Conservation (phyloP, 64 coral and sea anemone species). For the Pocillopora damicornis region DNA sequence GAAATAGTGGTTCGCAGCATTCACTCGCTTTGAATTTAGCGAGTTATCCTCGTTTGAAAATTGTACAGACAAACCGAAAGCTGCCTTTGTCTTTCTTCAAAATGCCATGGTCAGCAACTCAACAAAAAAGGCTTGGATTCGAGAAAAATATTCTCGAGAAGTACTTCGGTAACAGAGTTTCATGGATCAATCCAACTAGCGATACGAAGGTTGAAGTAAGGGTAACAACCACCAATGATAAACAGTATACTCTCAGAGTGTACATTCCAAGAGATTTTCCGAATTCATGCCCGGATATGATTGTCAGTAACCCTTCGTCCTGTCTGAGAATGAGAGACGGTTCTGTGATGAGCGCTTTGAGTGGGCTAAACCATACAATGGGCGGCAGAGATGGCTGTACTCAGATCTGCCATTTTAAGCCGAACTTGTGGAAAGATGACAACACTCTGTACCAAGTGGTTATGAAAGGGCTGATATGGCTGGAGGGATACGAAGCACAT, state of each 20-base stretch:
- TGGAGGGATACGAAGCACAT: constrained; percentile 52
- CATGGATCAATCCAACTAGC: constrained; percentile 54
- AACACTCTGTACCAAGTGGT: constrained; percentile 47
- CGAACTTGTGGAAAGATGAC: constrained; percentile 3
- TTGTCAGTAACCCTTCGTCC: not conserved
- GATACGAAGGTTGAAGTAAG: constrained; percentile 27
- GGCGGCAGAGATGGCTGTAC: constrained; percentile 20
- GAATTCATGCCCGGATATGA: constrained; percentile 37
- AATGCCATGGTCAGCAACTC: constrained; percentile 51
- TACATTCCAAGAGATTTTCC: constrained; percentile 57
- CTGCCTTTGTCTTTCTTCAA: not conserved
- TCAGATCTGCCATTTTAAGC: constrained; percentile 25
- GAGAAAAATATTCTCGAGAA: constrained; percentile 47
- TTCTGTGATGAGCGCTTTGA: not conserved
- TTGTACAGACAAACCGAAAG: not conserved
- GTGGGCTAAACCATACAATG: constrained; percentile 16
- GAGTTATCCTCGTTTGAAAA: not conserved
- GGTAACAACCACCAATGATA: constrained; percentile 27
- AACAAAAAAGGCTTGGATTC: constrained; percentile 43
- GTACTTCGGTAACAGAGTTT: constrained; percentile 62
- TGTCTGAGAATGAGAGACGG: constrained; percentile 20
- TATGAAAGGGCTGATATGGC: constrained; percentile 30
- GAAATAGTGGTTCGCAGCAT: not conserved
- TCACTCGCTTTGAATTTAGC: not conserved
- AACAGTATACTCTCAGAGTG: constrained; percentile 41